These are phyloP conservation scores for Limonius californicus DNA, from an alignment of 1,140 invertebrate genomes.

Conservation along the genomic window DNA sequence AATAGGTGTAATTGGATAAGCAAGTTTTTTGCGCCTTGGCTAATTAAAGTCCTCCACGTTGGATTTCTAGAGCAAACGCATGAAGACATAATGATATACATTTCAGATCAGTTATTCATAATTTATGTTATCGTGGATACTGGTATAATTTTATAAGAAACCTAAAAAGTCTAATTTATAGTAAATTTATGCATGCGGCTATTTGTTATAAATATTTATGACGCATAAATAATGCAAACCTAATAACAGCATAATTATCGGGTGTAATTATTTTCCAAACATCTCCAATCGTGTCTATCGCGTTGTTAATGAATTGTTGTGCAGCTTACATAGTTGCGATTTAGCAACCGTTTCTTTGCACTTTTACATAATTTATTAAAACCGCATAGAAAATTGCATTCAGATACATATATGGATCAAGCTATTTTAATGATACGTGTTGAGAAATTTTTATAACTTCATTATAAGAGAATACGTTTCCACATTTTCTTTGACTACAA, in stretches of 20 bases:
- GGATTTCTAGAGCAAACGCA: not conserved
- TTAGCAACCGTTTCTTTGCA: no score
- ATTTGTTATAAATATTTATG: conserved; percentile 7
- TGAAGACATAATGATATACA: conserved; percentile 7
- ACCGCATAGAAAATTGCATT: no score
- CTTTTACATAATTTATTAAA: no score
- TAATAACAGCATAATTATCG: conserved; percentile 5
- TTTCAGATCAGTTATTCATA: conserved; percentile 5
- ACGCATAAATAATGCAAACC: not conserved
- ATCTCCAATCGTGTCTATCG: not conserved
- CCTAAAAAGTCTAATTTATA: conserved; percentile 7
- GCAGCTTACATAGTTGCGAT: no score
- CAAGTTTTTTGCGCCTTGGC: no score
- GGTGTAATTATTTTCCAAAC: conserved; percentile 7
- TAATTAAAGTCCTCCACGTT: no score
- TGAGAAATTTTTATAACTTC: no score
- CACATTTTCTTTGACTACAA: no score
- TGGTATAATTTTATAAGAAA: not conserved
- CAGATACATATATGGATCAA: no score
- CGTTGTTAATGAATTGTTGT: not conserved
- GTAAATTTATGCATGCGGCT: not conserved
- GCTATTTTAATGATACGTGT: no score
- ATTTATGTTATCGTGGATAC: not conserved
- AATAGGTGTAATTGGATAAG: no score
- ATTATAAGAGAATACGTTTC: no score